phyloP scores from a whole-genome alignment of 2,113 vertebrate species.

The Apus apus region DNA sequence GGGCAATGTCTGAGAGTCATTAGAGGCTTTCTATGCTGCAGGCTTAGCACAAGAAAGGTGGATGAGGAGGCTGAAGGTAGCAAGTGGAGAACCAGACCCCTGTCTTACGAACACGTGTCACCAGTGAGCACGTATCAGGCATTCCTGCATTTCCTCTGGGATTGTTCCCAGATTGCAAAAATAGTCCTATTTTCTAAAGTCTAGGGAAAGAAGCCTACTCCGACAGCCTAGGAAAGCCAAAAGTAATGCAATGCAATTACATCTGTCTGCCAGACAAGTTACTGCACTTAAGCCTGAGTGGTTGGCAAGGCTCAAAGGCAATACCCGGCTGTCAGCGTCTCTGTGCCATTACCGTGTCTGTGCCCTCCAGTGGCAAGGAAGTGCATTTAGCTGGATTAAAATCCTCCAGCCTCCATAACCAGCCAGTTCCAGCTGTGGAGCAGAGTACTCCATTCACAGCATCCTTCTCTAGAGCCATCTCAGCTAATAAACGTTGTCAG shows the following conservation, averaged over 20 bases:
- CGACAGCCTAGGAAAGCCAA: not conserved
- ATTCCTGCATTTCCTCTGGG: not conserved
- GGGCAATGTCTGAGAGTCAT: not conserved
- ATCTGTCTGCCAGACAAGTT: not conserved
- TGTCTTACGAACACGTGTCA: accelerated
- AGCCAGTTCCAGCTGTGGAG: not conserved
- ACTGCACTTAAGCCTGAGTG: not conserved
- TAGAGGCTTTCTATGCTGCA: not conserved
- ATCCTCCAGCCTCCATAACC: not conserved
- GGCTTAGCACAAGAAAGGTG: not conserved
- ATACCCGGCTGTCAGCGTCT: not conserved
- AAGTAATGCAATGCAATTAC: not conserved
- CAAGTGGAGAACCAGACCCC: not conserved
- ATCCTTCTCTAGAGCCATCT: not conserved
- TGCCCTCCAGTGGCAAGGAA: not conserved
- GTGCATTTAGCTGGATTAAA: not conserved
- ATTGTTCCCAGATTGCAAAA: not conserved
- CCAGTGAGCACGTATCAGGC: not conserved
- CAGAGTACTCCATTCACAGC: not conserved
- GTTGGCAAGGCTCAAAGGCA: not conserved
- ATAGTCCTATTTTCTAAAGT: not conserved
- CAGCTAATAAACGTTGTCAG: not conserved
- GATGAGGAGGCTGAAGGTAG: not conserved
- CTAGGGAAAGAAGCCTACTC: not conserved
- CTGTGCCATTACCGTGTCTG: accelerated